Conservation (phyloP, 2,113 vertebrate genomes). For the Burhinus oedicnemus region DNA sequence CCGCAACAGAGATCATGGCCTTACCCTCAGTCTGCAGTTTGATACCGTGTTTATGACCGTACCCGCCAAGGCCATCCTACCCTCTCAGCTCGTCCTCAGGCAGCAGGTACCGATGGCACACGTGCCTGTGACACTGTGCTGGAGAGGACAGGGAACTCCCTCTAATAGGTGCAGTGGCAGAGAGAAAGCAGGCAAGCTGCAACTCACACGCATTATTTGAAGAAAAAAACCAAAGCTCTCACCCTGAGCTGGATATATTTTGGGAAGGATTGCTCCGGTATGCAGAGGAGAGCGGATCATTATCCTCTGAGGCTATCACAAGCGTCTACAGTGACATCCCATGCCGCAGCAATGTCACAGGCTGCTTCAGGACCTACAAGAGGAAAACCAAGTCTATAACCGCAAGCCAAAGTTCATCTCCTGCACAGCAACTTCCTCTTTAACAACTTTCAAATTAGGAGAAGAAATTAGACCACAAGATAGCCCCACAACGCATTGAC, state of each 20-base stretch:
- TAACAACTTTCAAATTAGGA: not conserved
- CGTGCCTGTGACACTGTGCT: not conserved
- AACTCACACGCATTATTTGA: no score
- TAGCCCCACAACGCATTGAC: fast-evolving
- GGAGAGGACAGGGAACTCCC: not conserved
- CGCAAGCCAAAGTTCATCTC: not conserved
- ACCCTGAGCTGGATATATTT: not conserved
- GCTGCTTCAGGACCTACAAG: not conserved
- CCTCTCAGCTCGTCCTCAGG: no score
- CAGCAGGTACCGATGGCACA: fast-evolving
- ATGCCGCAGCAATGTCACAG: fast-evolving
- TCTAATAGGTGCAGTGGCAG: fast-evolving
- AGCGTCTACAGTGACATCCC: not conserved
- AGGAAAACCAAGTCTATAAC: not conserved
- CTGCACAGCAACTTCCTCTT: not conserved
- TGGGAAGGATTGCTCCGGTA: not conserved
- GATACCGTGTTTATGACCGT: not conserved
- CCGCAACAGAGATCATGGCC: no score
- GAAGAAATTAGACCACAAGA: not conserved
- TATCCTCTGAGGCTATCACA: no score
- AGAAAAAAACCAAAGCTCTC: not conserved
- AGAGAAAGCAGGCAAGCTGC: not conserved
- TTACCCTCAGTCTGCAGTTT: not conserved
- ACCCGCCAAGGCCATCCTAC: no score
- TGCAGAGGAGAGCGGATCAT: not conserved